phyloP scores from a whole-genome alignment of 2,797 vertebrate species.

The Microctenopoma stevenorrisi region DNA sequence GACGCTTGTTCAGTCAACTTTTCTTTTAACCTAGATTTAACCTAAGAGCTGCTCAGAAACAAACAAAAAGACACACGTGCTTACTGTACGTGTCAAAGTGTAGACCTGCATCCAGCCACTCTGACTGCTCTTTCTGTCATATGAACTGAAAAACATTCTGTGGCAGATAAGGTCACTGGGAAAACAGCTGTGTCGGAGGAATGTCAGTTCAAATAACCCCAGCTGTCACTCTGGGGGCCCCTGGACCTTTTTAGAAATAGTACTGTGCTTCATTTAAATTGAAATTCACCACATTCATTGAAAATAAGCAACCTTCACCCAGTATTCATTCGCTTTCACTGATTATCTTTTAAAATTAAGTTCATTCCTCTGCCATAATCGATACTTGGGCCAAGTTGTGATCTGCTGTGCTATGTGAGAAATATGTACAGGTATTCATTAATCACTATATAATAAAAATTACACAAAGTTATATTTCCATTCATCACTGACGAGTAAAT shows the following conservation, averaged over 20 bases:
- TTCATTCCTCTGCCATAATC: background rate
- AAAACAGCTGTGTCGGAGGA: constrained; percentile 56
- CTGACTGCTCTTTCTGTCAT: constrained; percentile 60
- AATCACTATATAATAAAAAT: background rate
- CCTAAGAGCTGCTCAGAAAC: background rate
- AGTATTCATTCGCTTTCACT: background rate
- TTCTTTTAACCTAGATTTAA: constrained; percentile 25
- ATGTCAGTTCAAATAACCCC: constrained; percentile 53
- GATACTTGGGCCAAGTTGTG: background rate
- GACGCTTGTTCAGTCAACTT: constrained; percentile 31
- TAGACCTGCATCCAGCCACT: constrained; percentile 26
- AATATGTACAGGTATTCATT: background rate
- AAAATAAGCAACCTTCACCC: constrained; percentile 2
- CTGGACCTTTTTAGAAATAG: constrained; percentile 16
- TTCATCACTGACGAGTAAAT: too few species aligned
- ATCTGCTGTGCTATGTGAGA: background rate
- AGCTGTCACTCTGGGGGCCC: constrained; percentile 59
- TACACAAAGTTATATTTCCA: too few species aligned
- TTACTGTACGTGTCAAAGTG: constrained; percentile 36
- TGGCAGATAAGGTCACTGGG: constrained; percentile 69
- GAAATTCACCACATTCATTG: constrained; percentile 14
- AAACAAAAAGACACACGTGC: constrained; percentile 31
- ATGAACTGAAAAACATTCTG: constrained; percentile 63
- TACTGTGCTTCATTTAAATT: constrained; percentile 20
- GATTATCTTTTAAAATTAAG: background rate